These are phyloP conservation scores for Drepana falcataria DNA, from an alignment of 2,888 invertebrate genomes.

Conservation along the genomic window DNA sequence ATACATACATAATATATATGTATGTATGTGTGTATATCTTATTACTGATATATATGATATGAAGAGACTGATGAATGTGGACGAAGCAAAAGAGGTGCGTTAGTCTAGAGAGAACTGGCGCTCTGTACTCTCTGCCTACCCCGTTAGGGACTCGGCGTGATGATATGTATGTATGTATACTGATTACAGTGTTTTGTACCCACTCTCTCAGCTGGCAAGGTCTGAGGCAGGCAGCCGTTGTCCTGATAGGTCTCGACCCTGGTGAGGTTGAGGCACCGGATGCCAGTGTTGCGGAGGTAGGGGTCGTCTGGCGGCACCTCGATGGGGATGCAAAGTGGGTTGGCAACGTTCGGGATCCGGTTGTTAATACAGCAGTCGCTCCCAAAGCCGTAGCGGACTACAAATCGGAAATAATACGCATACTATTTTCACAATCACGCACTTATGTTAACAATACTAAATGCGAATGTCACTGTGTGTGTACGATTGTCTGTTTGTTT, in stretches of 20 bases:
- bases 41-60: too few species aligned
- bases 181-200: constrained; percentile 3
- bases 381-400: constrained; percentile 17
- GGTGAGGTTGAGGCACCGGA: constrained; percentile 44
- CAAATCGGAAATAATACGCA: not conserved
- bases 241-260: constrained; percentile 37
- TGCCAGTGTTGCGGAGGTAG: constrained; percentile 25
- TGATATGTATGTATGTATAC: not conserved
- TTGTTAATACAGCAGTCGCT: constrained; percentile 34
- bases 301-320: constrained; percentile 39
- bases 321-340: constrained; percentile 31
- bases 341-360: constrained; percentile 22
- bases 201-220: constrained; percentile 36
- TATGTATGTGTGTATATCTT: too few species aligned
- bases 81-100: too few species aligned
- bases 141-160: not conserved
- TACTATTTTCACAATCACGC: not conserved
- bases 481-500: too few species aligned
- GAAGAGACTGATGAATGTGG: too few species aligned
- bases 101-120: too few species aligned
- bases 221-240: constrained; percentile 29
- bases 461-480: too few species aligned
- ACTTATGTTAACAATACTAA: too few species aligned
- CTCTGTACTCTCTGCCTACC: too few species aligned
- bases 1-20: too few species aligned